Conservation (phyloP, 2,888 invertebrate species). For the Macaria notata region DNA sequence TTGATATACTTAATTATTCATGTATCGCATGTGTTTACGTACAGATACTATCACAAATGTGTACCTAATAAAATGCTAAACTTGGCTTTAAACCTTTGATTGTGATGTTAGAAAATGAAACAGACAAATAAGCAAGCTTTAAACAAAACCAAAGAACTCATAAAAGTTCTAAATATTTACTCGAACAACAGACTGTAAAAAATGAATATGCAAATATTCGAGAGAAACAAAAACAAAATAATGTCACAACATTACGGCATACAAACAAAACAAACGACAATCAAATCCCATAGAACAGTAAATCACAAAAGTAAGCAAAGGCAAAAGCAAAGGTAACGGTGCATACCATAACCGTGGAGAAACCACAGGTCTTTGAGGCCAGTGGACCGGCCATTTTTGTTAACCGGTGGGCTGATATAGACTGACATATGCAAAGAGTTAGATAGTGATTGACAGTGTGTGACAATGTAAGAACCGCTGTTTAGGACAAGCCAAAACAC, state of each 20-base stretch:
- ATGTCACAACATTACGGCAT: slow-evolving; percentile 19
- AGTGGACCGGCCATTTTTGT: slow-evolving; percentile 47
- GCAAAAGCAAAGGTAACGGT: slow-evolving; percentile 46
- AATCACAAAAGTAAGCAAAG: slow-evolving; percentile 45
- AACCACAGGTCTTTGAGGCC: slow-evolving; percentile 46
- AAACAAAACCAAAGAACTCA: no score
- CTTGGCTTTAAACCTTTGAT: no score
- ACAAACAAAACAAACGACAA: slow-evolving; percentile 23
- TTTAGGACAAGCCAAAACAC: no score
- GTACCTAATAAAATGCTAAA: no score
- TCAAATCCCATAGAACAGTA: slow-evolving; percentile 30
- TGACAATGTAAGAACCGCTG: slow-evolving; percentile 4
- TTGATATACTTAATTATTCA: background rate
- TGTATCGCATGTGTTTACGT: no score
- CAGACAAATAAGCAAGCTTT: no score
- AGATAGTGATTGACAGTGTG: slow-evolving; percentile 10
- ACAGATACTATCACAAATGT: no score
- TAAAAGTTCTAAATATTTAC: no score
- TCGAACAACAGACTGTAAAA: no score
- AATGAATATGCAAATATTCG: no score
- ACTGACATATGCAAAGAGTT: slow-evolving; percentile 13
- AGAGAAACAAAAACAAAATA: no score
- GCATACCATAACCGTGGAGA: slow-evolving; percentile 43
- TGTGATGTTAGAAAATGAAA: no score
- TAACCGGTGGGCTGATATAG: slow-evolving; percentile 16